Evolutionary conservation across 2,888 invertebrate species (phyloP).

Genomic region (Alviniconcha strummeri): DNA sequence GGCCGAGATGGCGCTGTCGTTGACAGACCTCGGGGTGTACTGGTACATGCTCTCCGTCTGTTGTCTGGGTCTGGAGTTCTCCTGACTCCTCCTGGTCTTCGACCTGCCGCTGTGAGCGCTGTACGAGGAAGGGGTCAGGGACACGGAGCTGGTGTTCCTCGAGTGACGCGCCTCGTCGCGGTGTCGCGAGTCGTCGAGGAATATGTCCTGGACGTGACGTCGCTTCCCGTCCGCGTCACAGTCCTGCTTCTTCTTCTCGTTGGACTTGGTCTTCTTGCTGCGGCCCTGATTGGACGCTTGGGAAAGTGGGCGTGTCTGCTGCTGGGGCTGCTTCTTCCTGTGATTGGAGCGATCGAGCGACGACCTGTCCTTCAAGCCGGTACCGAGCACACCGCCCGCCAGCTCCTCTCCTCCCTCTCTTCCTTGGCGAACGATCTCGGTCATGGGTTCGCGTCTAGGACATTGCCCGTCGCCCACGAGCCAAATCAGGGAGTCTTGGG

Average conservation of each 20-base stretch:
- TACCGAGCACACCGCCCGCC: not conserved
- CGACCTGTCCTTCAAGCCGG: not conserved
- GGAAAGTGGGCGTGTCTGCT: not conserved
- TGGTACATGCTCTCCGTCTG: constrained; percentile 19
- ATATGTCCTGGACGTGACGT: constrained; percentile 25
- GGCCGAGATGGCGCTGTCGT: constrained; percentile 37
- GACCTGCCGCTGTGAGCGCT: no score
- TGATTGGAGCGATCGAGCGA: not conserved
- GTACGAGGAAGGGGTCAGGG: no score
- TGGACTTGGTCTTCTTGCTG: not conserved
- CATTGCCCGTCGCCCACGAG: no score
- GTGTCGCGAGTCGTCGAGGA: not conserved
- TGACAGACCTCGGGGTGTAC: constrained; percentile 25
- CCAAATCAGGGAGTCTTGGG: no score
- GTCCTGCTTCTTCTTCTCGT: not conserved
- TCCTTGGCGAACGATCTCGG: not conserved
- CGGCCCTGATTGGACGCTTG: not conserved
- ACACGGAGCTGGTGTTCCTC: no score
- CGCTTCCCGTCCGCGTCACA: not conserved
- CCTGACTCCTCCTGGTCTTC: no score
- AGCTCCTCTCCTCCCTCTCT: not conserved
- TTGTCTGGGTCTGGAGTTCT: not conserved
- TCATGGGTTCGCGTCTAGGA: no score
- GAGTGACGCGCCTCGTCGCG: not conserved
- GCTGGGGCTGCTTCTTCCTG: not conserved